Conservation (phyloP, 1,140 invertebrate species). For the Druon quercuslanigerum region DNA sequence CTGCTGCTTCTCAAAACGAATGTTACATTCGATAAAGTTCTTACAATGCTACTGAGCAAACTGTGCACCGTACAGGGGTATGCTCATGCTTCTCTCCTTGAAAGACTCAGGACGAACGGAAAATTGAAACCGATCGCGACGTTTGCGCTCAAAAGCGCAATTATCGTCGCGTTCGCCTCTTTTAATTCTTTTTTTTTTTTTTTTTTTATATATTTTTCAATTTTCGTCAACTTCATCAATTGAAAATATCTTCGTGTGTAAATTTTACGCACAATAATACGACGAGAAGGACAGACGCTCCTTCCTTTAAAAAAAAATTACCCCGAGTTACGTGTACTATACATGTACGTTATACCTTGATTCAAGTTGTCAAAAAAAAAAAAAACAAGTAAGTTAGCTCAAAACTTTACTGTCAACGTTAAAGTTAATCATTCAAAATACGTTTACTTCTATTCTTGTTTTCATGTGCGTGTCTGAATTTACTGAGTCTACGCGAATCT, state of each 20-base stretch:
- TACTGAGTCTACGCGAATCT: conserved; percentile 9
- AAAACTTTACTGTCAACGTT: conserved; percentile 28
- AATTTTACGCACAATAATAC: conserved; percentile 23
- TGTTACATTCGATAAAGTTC: background rate
- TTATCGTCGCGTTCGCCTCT: conserved; percentile 2
- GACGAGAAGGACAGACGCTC: conserved; percentile 7
- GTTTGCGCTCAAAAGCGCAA: background rate
- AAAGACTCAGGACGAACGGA: conserved; percentile 22
- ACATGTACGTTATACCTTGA: conserved; percentile 25
- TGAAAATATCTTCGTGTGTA: conserved; percentile 27
- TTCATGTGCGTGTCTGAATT: conserved; percentile 22
- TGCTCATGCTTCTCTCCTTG: background rate
- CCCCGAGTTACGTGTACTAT: conserved; percentile 25
- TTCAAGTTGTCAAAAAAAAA: conserved; percentile 19
- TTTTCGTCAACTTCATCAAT: conserved; percentile 25
- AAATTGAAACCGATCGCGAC: conserved; percentile 4
- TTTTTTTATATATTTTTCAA: background rate
- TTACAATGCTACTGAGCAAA: conserved; percentile 8
- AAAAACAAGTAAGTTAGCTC: background rate
- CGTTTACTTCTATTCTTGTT: conserved; percentile 10
- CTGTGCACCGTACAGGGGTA: conserved; percentile 16
- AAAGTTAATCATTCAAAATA: conserved; percentile 22
- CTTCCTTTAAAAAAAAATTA: conserved; percentile 4
- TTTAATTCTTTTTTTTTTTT: background rate
- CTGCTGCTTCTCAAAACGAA: conserved; percentile 15